Evolutionary conservation across 1,140 invertebrate genomes (phyloP).

Genomic region (Drosophila azteca): DNA sequence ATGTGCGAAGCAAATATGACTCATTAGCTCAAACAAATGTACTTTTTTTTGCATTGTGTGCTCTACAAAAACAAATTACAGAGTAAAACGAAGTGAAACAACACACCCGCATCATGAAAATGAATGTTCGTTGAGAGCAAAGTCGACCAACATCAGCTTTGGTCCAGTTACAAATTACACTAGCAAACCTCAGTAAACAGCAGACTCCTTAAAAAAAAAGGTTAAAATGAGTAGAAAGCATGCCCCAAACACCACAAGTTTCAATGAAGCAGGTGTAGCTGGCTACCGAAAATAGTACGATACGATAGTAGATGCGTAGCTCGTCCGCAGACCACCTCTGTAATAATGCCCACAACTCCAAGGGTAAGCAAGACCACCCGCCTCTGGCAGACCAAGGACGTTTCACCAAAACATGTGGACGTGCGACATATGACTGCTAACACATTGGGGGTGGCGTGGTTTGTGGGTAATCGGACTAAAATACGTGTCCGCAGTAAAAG

Average conservation of each 20-base stretch:
- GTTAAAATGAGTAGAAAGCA: slow-evolving; percentile 17
- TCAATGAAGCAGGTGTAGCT: slow-evolving; percentile 15
- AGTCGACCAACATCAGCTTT: slow-evolving; percentile 13
- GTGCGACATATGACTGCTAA: slow-evolving; percentile 14
- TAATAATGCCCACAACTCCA: slow-evolving; percentile 18
- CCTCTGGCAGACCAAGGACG: slow-evolving; percentile 35
- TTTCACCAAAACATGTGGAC: slow-evolving; percentile 30
- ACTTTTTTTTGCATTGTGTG: slow-evolving; percentile 26
- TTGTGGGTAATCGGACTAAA: background rate
- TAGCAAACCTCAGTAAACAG: slow-evolving; percentile 7
- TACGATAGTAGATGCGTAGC: background rate
- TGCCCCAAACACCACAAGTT: slow-evolving; percentile 36
- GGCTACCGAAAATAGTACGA: no score
- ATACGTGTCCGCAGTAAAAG: no score
- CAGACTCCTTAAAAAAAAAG: slow-evolving; percentile 5
- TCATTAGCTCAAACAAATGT: slow-evolving; percentile 25
- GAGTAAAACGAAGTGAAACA: background rate
- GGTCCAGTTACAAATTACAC: slow-evolving; percentile 43
- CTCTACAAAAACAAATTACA: slow-evolving; percentile 21
- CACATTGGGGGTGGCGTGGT: background rate
- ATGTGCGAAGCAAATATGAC: slow-evolving; percentile 38
- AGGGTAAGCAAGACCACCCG: slow-evolving; percentile 34
- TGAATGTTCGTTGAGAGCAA: slow-evolving; percentile 42
- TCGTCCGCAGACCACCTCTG: background rate
- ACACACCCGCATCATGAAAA: background rate